Percentiles rank a stretch among this genome's conserved stretches.
These are phyloP conservation scores for Pimpla rufipes DNA, from an alignment of 2,888 invertebrate genomes.

Conservation along the genomic window DNA sequence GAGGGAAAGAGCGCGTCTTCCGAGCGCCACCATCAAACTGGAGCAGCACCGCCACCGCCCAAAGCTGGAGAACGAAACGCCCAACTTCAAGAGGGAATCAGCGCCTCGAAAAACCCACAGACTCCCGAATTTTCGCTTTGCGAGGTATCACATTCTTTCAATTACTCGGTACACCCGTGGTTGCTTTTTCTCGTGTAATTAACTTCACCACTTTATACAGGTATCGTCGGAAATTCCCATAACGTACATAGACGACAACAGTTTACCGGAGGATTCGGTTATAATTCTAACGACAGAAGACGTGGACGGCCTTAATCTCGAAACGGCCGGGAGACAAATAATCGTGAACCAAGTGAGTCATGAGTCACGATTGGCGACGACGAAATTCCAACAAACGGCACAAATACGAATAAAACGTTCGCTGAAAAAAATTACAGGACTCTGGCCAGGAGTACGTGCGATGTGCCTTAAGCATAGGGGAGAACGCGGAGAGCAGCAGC, in stretches of 20 bases:
- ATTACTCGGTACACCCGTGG: neutral
- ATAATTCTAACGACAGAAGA: slow-evolving; percentile 83
- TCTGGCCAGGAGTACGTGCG: slow-evolving; percentile 79
- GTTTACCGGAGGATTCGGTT: slow-evolving; percentile 83
- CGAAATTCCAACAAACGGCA: neutral
- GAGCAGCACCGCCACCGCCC: neutral
- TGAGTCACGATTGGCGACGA: neutral
- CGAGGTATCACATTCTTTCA: slow-evolving; percentile 70
- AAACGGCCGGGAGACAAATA: slow-evolving; percentile 79
- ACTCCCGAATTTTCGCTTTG: slow-evolving; percentile 73
- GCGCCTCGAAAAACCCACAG: slow-evolving; percentile 65
- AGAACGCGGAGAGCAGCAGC: slow-evolving; percentile 67
- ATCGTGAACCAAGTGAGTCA: slow-evolving; percentile 80
- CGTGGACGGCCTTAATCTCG: slow-evolving; percentile 80
- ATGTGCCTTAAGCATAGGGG: slow-evolving; percentile 78
- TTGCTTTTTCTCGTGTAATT: neutral
- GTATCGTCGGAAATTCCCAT: slow-evolving; percentile 82
- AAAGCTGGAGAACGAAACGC: slow-evolving; percentile 48
- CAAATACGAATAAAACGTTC: neutral
- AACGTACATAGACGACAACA: slow-evolving; percentile 83
- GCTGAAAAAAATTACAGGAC: slow-evolving; percentile 75
- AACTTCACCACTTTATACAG: slow-evolving; percentile 66
- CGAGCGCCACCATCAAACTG: slow-evolving; percentile 47
- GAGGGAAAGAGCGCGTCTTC: slow-evolving; percentile 73
- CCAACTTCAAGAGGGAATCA: slow-evolving; percentile 45